These are phyloP conservation scores for Hemicentrotus pulcherrimus DNA, from an alignment of 35 echinoderm and acorn worm species.

Conservation along the genomic window DNA sequence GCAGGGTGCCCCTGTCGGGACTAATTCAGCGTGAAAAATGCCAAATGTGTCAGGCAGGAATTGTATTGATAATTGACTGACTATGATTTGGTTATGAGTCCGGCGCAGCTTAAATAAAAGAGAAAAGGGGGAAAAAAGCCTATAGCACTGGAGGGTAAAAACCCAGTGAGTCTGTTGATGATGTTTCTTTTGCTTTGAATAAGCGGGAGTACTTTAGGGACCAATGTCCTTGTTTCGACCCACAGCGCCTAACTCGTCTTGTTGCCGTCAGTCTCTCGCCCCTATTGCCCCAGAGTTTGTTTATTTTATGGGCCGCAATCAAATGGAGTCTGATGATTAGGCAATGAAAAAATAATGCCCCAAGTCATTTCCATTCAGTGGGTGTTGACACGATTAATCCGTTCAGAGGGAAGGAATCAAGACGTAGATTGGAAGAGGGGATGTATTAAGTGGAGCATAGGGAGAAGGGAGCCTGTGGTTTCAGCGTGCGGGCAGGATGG, in stretches of 20 bases:
- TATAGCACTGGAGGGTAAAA: not conserved
- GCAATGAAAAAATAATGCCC: slow-evolving; percentile 56
- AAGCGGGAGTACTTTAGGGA: slow-evolving; percentile 40
- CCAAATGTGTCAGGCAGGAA: slow-evolving; percentile 51
- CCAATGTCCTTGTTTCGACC: slow-evolving; percentile 24
- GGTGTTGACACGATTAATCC: slow-evolving; percentile 54
- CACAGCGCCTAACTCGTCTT: slow-evolving; percentile 35
- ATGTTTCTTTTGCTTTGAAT: slow-evolving; percentile 42
- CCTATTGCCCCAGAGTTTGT: slow-evolving; percentile 38
- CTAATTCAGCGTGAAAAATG: slow-evolving; percentile 54
- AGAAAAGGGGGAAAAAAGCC: not conserved
- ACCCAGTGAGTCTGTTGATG: not conserved
- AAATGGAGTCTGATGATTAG: slow-evolving; percentile 55
- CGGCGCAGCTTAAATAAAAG: slow-evolving; percentile 37
- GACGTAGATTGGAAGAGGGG: not conserved
- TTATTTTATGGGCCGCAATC: slow-evolving; percentile 42
- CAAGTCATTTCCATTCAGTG: slow-evolving; percentile 46
- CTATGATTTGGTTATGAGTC: slow-evolving; percentile 48
- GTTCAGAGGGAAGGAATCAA: slow-evolving; percentile 21
- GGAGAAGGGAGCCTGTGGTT: not conserved
- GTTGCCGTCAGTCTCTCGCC: not conserved
- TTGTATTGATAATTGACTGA: slow-evolving; percentile 55
- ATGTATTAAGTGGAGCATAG: slow-evolving; percentile 46
- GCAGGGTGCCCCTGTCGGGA: slow-evolving; percentile 53
- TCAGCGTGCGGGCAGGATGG: not conserved